Evolutionary conservation across 2,797 vertebrate species (phyloP).

Genomic region (Hypotaenidia okinawae): DNA sequence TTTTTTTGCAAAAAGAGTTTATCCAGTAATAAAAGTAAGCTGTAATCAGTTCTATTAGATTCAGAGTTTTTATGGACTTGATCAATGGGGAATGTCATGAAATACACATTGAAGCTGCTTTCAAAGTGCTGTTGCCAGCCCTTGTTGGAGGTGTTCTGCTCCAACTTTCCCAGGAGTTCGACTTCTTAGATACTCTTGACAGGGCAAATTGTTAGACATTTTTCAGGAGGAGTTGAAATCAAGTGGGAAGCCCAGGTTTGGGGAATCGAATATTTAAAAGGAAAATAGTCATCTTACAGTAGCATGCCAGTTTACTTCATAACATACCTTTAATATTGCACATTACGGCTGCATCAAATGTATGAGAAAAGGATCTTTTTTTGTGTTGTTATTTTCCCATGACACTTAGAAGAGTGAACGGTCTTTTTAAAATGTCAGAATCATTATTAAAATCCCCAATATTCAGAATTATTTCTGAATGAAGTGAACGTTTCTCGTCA

Average conservation of each 20-base stretch:
- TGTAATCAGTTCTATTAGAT: constrained; percentile 25
- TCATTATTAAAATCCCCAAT: background rate
- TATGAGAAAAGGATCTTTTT: background rate
- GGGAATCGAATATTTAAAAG: background rate
- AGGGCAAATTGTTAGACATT: background rate
- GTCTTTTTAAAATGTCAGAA: background rate
- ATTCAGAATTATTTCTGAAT: background rate
- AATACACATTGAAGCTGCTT: background rate
- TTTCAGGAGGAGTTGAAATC: background rate
- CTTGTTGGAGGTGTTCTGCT: background rate
- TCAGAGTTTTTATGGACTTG: constrained; percentile 7
- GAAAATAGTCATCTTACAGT: background rate
- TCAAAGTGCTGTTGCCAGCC: background rate
- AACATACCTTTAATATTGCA: background rate
- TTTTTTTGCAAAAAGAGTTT: constrained; percentile 24
- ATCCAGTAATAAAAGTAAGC: constrained; percentile 2
- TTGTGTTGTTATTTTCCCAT: background rate
- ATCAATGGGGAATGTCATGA: background rate
- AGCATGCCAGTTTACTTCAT: background rate
- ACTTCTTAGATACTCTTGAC: background rate
- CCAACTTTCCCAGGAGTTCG: background rate
- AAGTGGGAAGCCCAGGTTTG: background rate
- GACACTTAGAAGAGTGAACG: background rate
- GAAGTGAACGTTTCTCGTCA: background rate
- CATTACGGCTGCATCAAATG: background rate